Percentiles rank a stretch among this genome's conserved stretches.
These are phyloP conservation scores for Odontesthes bonariensis DNA, from an alignment of 2,113 vertebrate species.

Conservation along the genomic window DNA sequence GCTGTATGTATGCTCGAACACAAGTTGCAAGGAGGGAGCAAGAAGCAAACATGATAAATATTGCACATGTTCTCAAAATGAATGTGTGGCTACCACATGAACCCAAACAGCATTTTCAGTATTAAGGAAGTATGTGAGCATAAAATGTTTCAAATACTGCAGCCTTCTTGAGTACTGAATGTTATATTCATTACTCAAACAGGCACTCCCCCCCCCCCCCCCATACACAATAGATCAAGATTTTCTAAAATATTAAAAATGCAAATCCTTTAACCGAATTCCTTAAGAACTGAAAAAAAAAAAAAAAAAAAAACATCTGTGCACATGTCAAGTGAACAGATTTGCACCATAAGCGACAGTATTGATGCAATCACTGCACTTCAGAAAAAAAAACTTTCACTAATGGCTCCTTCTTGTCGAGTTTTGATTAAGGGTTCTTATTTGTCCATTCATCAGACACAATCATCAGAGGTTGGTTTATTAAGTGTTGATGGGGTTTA, in stretches of 20 bases:
- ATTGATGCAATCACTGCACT: conserved; percentile 30
- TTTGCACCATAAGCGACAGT: background rate
- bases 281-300: background rate
- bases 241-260: too few species aligned
- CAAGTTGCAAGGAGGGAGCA: background rate
- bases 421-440: conserved; percentile 25
- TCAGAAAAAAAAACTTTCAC: conserved; percentile 8
- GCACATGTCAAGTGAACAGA: background rate
- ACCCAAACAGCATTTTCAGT: too few species aligned
- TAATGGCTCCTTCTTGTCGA: background rate
- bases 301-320: too few species aligned
- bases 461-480: background rate
- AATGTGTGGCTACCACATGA: background rate
- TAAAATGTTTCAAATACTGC: background rate
- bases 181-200: background rate
- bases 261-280: background rate
- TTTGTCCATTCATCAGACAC: background rate
- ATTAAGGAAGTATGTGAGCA: background rate
- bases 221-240: too few species aligned
- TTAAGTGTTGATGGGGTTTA: background rate
- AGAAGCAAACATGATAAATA: conserved; percentile 42
- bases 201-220: too few species aligned
- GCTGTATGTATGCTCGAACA: background rate
- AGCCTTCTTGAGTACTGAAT: background rate
- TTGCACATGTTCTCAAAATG: conserved; percentile 25